Percentiles rank a stretch among this genome's conserved stretches.
phyloP scores from a whole-genome alignment of 2,113 vertebrate species.

The Odocoileus hemionus region DNA sequence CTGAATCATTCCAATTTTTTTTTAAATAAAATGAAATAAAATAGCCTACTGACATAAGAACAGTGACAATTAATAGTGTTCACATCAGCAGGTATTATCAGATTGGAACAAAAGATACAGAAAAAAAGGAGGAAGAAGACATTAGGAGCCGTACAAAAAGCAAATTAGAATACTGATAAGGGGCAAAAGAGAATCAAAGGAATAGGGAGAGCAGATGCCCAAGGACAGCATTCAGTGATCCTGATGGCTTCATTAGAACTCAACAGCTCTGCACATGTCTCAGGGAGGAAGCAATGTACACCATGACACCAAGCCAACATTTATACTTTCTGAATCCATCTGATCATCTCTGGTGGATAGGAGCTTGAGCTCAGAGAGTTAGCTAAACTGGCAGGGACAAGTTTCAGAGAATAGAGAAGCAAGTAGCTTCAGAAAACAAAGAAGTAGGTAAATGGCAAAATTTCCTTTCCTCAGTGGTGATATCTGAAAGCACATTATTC shows the following conservation, averaged over 20 bases:
- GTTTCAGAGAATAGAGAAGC: neutral
- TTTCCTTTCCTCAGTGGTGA: neutral
- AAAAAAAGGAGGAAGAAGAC: neutral
- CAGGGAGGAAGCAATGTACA: neutral
- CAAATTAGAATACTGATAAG: neutral
- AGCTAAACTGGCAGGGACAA: neutral
- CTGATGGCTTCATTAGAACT: neutral
- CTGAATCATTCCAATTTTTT: neutral
- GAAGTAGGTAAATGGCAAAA: neutral
- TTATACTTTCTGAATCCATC: neutral
- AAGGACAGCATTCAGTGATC: neutral
- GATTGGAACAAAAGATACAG: neutral
- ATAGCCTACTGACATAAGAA: neutral
- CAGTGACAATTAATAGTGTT: neutral
- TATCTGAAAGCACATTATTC: neutral
- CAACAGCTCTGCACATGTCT: neutral
- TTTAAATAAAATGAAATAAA: neutral
- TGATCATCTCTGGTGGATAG: neutral
- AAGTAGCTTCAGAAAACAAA: neutral
- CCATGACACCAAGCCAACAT: neutral
- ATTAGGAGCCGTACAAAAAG: neutral
- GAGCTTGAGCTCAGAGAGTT: neutral
- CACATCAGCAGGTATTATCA: neutral
- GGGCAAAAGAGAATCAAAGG: neutral
- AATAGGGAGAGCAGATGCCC: neutral